These are phyloP conservation scores for Diarsia mendica DNA, from an alignment of 2,888 invertebrate genomes.

Conservation along the genomic window DNA sequence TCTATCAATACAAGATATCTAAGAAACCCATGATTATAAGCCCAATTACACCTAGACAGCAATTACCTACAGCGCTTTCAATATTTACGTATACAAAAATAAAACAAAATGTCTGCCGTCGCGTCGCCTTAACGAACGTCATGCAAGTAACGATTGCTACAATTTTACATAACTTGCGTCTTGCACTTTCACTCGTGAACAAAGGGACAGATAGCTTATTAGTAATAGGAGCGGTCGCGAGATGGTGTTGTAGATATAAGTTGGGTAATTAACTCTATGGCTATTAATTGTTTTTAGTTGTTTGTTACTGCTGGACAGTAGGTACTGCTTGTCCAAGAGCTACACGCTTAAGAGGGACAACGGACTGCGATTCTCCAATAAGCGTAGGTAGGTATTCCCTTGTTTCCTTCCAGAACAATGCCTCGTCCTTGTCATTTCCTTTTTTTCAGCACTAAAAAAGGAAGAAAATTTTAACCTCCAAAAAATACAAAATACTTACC, in stretches of 20 bases:
- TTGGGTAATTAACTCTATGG: conserved; percentile 25
- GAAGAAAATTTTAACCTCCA: too few species aligned
- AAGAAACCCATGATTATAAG: not conserved
- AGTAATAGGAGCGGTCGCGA: conserved; percentile 9
- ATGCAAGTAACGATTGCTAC: conserved; percentile 53
- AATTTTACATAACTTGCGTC: conserved; percentile 63
- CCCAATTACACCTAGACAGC: conserved; percentile 11
- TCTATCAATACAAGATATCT: not conserved
- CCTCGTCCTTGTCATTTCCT: too few species aligned
- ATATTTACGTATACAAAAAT: conserved; percentile 44
- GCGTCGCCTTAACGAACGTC: conserved; percentile 48
- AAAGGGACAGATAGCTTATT: conserved; percentile 42
- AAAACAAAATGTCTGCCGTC: conserved; percentile 14
- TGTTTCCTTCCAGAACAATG: too few species aligned
- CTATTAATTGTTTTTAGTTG: conserved; percentile 23
- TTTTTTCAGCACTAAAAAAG: too few species aligned
- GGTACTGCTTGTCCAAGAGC: not conserved
- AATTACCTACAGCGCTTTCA: conserved; percentile 22
- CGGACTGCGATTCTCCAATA: too few species aligned
- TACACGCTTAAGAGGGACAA: not conserved
- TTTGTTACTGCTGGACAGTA: not conserved
- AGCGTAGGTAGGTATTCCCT: too few species aligned
- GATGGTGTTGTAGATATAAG: conserved; percentile 43
- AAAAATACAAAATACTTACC: too few species aligned
- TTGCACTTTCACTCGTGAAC: conserved; percentile 58